A percentile compares a stretch with the other conserved stretches of the same genome.
Evolutionary conservation across 1,140 invertebrate species (phyloP).

Genomic region (Microplitis mediator): DNA sequence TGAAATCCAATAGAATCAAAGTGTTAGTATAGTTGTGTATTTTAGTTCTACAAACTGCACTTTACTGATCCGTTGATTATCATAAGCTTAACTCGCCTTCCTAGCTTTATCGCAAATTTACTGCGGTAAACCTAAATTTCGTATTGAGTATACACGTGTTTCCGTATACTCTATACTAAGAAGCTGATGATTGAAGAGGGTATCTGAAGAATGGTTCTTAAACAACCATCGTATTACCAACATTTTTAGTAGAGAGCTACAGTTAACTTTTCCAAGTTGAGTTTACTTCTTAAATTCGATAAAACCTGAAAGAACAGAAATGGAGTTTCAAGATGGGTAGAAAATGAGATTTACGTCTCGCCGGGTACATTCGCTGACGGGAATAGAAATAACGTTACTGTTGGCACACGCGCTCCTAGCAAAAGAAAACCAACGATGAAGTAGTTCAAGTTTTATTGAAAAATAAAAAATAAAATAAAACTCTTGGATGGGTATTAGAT

Average conservation of each 20-base stretch:
- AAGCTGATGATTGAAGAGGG: background rate
- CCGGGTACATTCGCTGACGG: conserved; percentile 21
- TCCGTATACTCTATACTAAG: background rate
- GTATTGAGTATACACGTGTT: too few relatives aligned
- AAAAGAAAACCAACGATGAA: conserved; percentile 2
- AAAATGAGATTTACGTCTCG: conserved; percentile 26
- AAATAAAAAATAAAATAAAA: background rate
- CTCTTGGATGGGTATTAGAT: conserved; percentile 4
- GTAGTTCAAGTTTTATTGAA: background rate
- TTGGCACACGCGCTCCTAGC: conserved; percentile 5
- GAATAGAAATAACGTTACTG: conserved; percentile 25
- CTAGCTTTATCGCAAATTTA: too few relatives aligned
- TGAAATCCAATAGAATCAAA: too few relatives aligned
- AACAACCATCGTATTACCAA: conserved; percentile 12
- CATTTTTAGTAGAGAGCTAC: background rate
- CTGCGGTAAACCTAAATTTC: too few relatives aligned
- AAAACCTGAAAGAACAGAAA: background rate
- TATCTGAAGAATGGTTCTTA: background rate
- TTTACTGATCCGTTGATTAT: too few relatives aligned
- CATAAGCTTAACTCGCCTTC: too few relatives aligned
- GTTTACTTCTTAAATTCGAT: conserved; percentile 7
- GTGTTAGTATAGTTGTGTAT: too few relatives aligned
- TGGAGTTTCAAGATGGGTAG: conserved; percentile 17
- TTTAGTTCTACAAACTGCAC: too few relatives aligned
- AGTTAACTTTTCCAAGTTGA: conserved; percentile 2